phyloP scores from a whole-genome alignment of 2,113 vertebrate species.

The Poeciliopsis retropinna region DNA sequence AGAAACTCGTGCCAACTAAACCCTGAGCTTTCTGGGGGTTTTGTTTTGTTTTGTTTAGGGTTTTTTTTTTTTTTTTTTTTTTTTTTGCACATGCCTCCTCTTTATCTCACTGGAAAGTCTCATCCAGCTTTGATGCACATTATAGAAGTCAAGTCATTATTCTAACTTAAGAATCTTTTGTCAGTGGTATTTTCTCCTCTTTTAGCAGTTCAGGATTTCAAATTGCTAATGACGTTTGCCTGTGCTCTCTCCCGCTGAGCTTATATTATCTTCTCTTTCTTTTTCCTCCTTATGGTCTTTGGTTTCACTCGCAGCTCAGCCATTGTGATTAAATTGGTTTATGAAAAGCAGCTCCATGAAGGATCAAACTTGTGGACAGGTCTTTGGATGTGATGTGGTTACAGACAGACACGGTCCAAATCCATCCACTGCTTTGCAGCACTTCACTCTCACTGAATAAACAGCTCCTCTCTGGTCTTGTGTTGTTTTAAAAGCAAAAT shows the following conservation, averaged over 20 bases:
- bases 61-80: too few relatives aligned
- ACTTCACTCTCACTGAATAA: background rate
- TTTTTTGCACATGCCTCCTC: conserved; percentile 43
- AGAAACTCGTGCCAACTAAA: conserved; percentile 39
- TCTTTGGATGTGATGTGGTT: conserved; percentile 40
- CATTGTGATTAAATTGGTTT: conserved; percentile 51
- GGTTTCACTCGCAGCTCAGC: conserved; percentile 37
- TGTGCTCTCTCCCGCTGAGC: conserved; percentile 24
- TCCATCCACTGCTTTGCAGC: background rate
- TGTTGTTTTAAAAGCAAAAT: background rate
- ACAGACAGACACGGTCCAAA: background rate
- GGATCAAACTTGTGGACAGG: conserved; percentile 36
- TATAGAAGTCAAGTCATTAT: conserved; percentile 6
- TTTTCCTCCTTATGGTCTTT: conserved; percentile 23
- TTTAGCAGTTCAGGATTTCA: conserved; percentile 65
- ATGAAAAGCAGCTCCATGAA: conserved; percentile 22
- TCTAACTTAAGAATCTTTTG: conserved; percentile 66
- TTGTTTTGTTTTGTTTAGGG: too few relatives aligned
- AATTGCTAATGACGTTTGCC: conserved; percentile 56
- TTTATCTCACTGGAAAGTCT: conserved; percentile 27
- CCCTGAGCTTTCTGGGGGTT: conserved; percentile 32
- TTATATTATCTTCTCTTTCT: conserved; percentile 52
- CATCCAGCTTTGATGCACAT: conserved; percentile 24
- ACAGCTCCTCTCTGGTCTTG: background rate
- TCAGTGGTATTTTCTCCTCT: conserved; percentile 57